phyloP scores from a whole-genome alignment of 1,140 invertebrate genomes.

The Schlechtendalia chinensis region DNA sequence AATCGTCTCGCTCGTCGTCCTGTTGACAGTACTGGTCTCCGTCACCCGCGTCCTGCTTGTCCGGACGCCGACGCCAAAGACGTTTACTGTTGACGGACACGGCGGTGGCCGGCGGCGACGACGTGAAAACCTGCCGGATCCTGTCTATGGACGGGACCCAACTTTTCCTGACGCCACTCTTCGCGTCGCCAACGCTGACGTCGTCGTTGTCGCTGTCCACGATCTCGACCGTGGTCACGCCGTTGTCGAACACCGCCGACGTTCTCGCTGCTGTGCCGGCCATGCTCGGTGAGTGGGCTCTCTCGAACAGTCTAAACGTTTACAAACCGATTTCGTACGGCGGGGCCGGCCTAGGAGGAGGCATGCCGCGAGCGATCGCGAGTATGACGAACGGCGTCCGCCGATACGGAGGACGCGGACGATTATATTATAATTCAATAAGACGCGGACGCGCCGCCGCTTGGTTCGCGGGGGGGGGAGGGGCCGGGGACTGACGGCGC shows the following conservation, averaged over 20 bases:
- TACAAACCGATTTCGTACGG: background rate
- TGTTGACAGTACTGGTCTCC: background rate
- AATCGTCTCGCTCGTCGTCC: background rate
- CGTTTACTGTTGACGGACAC: background rate
- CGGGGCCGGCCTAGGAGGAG: too few relatives aligned
- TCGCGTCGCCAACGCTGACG: too few relatives aligned
- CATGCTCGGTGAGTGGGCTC: background rate
- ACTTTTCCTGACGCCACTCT: background rate
- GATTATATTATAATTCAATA: conserved; percentile 31
- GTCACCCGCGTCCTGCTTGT: background rate
- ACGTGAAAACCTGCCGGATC: background rate
- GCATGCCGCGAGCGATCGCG: too few relatives aligned
- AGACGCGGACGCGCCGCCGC: background rate
- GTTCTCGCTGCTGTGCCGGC: background rate
- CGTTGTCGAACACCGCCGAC: conserved; percentile 1
- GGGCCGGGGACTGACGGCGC: background rate
- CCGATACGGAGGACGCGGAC: background rate
- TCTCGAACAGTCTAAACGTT: conserved; percentile 5
- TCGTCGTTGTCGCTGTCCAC: conserved; percentile 11
- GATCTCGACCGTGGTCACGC: conserved; percentile 8
- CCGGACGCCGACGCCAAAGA: background rate
- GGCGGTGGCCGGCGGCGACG: background rate
- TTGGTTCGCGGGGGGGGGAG: too few relatives aligned
- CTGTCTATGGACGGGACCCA: background rate
- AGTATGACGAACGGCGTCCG: too few relatives aligned